phyloP scores from a whole-genome alignment of 1,140 invertebrate species.

The Leptinotarsa undecemlineata region DNA sequence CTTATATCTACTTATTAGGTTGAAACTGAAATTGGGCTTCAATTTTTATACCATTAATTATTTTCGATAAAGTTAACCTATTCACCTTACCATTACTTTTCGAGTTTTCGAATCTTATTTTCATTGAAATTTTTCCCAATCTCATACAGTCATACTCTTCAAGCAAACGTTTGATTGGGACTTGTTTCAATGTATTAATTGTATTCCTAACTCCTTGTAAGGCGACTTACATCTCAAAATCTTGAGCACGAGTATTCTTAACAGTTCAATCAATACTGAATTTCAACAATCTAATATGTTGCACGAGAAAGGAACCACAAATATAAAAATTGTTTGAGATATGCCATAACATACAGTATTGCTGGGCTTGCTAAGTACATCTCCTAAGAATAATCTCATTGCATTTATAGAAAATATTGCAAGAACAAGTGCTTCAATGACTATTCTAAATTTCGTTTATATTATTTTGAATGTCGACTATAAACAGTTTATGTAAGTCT shows the following conservation, averaged over 20 bases:
- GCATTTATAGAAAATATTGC: conserved; percentile 20
- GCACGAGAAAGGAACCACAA: not conserved
- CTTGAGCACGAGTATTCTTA: not conserved
- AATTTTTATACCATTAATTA: too few relatives aligned
- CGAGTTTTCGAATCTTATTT: too few relatives aligned
- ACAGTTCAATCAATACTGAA: not conserved
- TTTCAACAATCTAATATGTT: not conserved
- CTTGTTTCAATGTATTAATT: too few relatives aligned
- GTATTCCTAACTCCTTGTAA: too few relatives aligned
- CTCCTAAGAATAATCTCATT: not conserved
- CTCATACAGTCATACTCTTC: too few relatives aligned
- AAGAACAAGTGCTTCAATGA: conserved; percentile 30
- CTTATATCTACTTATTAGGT: too few relatives aligned
- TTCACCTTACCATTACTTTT: too few relatives aligned
- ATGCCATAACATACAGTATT: not conserved
- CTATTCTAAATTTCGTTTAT: not conserved
- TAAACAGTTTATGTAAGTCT: conserved; percentile 56
- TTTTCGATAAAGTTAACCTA: too few relatives aligned
- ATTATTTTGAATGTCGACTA: not conserved
- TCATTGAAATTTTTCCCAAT: too few relatives aligned
- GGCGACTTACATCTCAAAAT: not conserved
- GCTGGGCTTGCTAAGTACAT: not conserved
- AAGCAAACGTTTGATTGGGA: too few relatives aligned
- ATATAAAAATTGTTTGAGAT: conserved; percentile 6
- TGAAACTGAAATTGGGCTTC: too few relatives aligned